Conservation (phyloP, 35 echinoderm and acorn worm species). For the Apostichopus parvimensis region DNA sequence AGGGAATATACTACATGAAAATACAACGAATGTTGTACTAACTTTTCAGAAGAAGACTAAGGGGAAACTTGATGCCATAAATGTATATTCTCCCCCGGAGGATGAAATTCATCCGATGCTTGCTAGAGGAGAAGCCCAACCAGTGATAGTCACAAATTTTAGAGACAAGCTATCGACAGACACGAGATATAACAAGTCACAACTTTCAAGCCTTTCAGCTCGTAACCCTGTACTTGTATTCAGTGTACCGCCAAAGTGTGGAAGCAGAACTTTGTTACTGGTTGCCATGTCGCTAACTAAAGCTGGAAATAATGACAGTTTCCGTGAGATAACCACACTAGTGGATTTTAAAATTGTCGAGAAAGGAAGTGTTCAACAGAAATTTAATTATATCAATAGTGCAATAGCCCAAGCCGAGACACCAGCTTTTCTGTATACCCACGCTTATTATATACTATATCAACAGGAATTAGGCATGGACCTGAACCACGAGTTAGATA, state of each 20-base stretch:
- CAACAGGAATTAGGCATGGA: neutral
- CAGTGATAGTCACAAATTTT: neutral
- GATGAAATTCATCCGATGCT: too few relatives aligned
- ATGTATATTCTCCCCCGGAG: too few relatives aligned
- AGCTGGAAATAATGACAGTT: conserved; percentile 1
- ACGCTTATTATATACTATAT: conserved; percentile 28
- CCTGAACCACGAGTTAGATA: neutral
- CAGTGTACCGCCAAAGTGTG: conserved; percentile 30
- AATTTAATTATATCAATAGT: conserved; percentile 13
- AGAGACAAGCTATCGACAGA: too few relatives aligned
- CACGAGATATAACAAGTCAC: too few relatives aligned
- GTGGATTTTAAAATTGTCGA: conserved; percentile 17
- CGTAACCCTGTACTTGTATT: neutral
- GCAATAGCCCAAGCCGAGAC: neutral
- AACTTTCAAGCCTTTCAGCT: neutral
- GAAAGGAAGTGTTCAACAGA: neutral
- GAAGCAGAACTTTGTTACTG: conserved; percentile 32
- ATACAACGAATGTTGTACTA: neutral
- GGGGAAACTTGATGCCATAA: too few relatives aligned
- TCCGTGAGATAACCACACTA: conserved; percentile 1
- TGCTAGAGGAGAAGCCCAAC: neutral
- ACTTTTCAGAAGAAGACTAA: too few relatives aligned
- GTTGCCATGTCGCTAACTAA: neutral
- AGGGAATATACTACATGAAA: neutral
- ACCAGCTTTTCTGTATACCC: conserved; percentile 33